Evolutionary conservation across 2,113 vertebrate genomes (phyloP), one percentile per base, ranked within the genome.

Genomic region (Platanista minor): DNA sequence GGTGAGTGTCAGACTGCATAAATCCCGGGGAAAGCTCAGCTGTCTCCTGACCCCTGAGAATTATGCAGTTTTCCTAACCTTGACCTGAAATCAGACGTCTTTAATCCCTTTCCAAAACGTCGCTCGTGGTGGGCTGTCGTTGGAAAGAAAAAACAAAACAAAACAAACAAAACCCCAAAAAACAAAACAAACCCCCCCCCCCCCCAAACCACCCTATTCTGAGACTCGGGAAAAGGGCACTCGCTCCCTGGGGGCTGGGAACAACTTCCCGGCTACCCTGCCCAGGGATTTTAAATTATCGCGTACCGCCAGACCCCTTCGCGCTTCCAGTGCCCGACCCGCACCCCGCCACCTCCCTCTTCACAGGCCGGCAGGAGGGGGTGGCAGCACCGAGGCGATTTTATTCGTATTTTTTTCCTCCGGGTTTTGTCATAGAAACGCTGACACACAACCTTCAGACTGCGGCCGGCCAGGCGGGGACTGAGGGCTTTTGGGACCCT

Each of bases 401-500:
- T 92, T 36, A 33, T 77, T 94, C 93, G 67, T 54, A 0, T 81
- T 61, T 94, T 84, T 95, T 77, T 52, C 49, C 93, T 90, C 86
- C 78, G 29, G 69, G 87, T 86, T 98, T 92, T 96, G 97, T 96
- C 98, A 96, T 84, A 97, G 98, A 96, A 97, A 98, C 91, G 96
- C 87, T 94, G 95, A 96, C 97, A 93, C 97, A 95, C 96, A 4
- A 31, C 23, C 90, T 94, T 83, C 85, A 83, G 89, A 43, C 82
- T 23, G 91, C 96, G 8, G 91, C 64, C 49, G 41, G 74, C 85
- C 57, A 23, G 59, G 91, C 74, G 43, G 9, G 87, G 61, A 31
- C 20, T 31, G 96, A 96, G 96, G 88, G 94, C 93, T 95, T 97
- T 98, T 98, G 92, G 96, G 92, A 98, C 98, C 98, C 92, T 97